Evolutionary conservation across 2,797 vertebrate genomes (phyloP), one percentile per base, ranked within the genome.

Genomic region (Podarcis siculus): DNA sequence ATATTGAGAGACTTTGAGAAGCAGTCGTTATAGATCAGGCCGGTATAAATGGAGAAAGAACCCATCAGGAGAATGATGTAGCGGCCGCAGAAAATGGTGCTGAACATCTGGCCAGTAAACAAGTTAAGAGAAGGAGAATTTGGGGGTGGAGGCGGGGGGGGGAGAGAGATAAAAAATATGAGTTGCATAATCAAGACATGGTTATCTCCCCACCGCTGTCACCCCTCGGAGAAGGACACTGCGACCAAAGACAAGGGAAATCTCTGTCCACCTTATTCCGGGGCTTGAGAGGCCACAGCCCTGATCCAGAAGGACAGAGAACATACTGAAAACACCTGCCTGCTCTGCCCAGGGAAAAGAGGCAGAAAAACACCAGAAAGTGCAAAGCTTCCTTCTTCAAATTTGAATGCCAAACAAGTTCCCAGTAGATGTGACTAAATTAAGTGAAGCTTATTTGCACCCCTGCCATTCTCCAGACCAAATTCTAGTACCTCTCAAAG

Each of bases 21-120:
- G 95, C 99, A 99, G 95, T 99, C 99, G 0, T 99, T 99, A 96
- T 99, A 99, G 97, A 99, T 99, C 93, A 98, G 97, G 61, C 99
- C 99, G 0, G 99, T 99, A 96, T 99, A 99, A 10, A 98, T 95
- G 30, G 99, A 99, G 97, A 99, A 99, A 25, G 98, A 25, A 1
- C 99, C 99, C 99, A 99, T 99, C 89, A 99, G 93, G 17, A 99
- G 97, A 93, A 99, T 98, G 90, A 99, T 99, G 96, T 99, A 99
- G 3, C 99, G 98, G 0, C 99, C 99, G 0, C 98, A 97, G 87
- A 99, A 99, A 93, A 99, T 93, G 95, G 98, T 99, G 96, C 91
- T 98, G 95, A 99, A 99, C 97, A 99, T 99, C 99, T 99, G 90
- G 71, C 58, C 71, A 0, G 0, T 35, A 78, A 87, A 81, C 87